Base-by-base conservation (phyloP, 2,888 invertebrate genomes). In the Limenitis camilla region DNA sequence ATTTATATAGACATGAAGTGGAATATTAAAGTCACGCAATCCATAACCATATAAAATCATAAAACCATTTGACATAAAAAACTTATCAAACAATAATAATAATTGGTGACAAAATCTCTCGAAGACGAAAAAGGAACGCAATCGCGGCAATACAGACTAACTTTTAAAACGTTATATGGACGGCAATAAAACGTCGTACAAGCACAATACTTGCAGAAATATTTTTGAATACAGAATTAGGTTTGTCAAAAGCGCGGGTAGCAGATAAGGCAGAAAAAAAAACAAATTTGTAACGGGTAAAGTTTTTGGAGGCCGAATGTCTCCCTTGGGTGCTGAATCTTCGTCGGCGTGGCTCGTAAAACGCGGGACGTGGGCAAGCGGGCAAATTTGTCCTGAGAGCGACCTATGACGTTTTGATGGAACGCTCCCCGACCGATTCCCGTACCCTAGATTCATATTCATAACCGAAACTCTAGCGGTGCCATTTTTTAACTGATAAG, bases 211-310 rank as follows among this genome's bases (percentile, higher is more conserved):
- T 85, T 78, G 86, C 81, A 81, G 81, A 86, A 85, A 87, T 86
- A 87, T 87, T 87, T 87, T 87, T 87, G 87, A 87, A 87, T 87
- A 87, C 87, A 78, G 85, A 87, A 87, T 87, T 87, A 87, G 87
- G 87, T 86, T 83, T 81, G 84, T 78, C 84, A 83, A 86, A 85
- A 80, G 78, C 78, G 84, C 84, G 84, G 83, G 85, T 80, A 77
- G 81, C 84, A 86, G 85, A 86, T 85, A 87, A 84, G 84, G 85
- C 83, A 80, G 72, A 67, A 83, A 85, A 86, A 83, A 86, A 87
- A 87, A 87, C 86, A 85, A 87, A 87, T 86, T 87, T 86, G 86
- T 86, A 85, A 86, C 86, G 87, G 87, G 86, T 86, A 86, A 87
- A 87, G 84, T 86, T 87, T 87, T 86, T 84, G 85, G 85, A 85